Base-by-base conservation (phyloP, 2,797 vertebrate species). In the Megalops cyprinoides region DNA sequence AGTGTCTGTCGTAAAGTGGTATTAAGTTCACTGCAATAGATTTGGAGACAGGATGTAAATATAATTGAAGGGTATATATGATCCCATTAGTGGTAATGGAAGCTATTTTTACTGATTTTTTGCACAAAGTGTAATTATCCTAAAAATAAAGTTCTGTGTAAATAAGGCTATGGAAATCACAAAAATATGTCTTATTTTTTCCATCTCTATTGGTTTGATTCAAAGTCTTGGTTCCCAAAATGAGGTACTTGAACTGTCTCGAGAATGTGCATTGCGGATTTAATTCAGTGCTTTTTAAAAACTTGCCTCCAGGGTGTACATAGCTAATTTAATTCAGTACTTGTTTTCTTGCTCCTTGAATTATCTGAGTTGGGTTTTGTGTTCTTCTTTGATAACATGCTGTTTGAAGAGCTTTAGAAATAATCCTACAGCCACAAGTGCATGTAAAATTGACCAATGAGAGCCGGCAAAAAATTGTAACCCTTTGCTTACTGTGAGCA, bases 81-180 rank as follows among this genome's bases (percentile, higher is more conserved):
- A 23, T 74, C n/a, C 44, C 46, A 69, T 69, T 69, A 69, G 65
- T 42, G 65, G 71, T 49, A 49, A 74, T 74, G 71, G 71, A 28
- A 48, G 23, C 28, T 74, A 28, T 74, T 48, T 74, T 49, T 49
- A 48, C 44, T 18, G 23, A 56, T 56, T n/a, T 60, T 25, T 25
- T 60, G 56, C 25, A 60, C 48, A 60, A n/a, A 49, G 71, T 48
- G 23, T 42, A 69, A 39, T 69, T 69, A 39, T 69, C 65, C 65
- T 12, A 42, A 69, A 53, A 69, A 42, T 42, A 42, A 7, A 39
- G 65, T 9, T 42, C 65, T 69, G 4, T 39, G 65, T 37, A 69
- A 65, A 65, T 23, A 42, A 69, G 65, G 65, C 18, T 69, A 69
- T 42, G 34, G 65, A 39, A n/a, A 42, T 69, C 34, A 6, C 44